Base-by-base conservation (phyloP, 2,113 vertebrate genomes). In the Archocentrus centrarchus region DNA sequence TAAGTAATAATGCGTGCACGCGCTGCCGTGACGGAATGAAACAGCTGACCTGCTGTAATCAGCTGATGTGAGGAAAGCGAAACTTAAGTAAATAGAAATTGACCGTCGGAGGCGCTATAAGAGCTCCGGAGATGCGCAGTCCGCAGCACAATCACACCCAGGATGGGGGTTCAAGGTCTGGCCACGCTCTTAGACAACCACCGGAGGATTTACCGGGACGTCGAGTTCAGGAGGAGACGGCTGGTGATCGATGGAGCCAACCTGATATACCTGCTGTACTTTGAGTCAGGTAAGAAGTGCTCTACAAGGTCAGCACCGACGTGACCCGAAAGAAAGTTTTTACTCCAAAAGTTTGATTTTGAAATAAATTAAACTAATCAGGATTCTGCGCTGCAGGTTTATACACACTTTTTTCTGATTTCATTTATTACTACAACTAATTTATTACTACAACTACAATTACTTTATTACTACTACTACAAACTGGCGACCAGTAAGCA, bases 211-310 rank as follows among this genome's bases (percentile, higher is more conserved):
- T 95, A 95, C 84, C 79, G 77, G 70, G 93, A 96, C n/a, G 1
- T 95, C 78, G 86, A 85, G 8, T 79, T 98, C 83, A 87, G 88
- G 58, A 86, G 94, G 70, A 96, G 93, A 6, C 96, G 93, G 80
- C 79, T 98, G 57, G 85, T 98, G 55, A 95, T 98, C 1, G 97
- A 97, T 58, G 97, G 97, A 10, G 95, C 86, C 84, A 95, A 96
- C 83, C 92, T 98, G 27, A 94, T 90, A 70, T 81, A 96, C 81
- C 30, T 11, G 1, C 95, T 98, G 11, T 97, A 95, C 92, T 95
- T 96, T 80, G 59, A 30, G 13, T 93, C 92, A 85, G 80, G 80
- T 82, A n/a, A 82, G 77, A 27, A 53, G 20, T 22, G 62, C 62
- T 41, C 62, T 14, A 4, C 41, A 44, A 4, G 10, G 11, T 14